Evolutionary conservation across 1,140 invertebrate species (phyloP).

Genomic region (Trachymyrmex septentrionalis): DNA sequence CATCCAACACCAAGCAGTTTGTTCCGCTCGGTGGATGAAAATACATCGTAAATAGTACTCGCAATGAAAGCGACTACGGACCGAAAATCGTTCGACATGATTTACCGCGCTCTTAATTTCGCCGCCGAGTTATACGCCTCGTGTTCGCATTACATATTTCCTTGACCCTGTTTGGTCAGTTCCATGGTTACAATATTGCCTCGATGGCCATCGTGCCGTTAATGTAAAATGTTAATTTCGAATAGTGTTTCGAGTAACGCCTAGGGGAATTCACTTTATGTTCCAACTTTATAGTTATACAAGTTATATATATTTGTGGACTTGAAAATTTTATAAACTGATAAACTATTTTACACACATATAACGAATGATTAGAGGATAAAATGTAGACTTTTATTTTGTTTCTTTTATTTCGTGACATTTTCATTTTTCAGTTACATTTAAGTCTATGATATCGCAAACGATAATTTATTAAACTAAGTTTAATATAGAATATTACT

Average conservation of each 20-base stretch:
- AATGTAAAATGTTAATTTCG: slow-evolving; percentile 6
- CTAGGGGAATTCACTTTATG: not conserved
- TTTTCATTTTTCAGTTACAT: too few relatives aligned
- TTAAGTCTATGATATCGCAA: too few relatives aligned
- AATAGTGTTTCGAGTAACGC: not conserved
- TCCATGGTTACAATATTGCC: not conserved
- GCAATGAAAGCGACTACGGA: slow-evolving; percentile 38
- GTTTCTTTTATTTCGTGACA: too few relatives aligned
- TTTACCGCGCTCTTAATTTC: slow-evolving; percentile 56
- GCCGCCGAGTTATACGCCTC: not conserved
- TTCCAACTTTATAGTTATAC: too few relatives aligned
- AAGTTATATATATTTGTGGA: not conserved
- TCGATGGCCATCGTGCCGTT: not conserved
- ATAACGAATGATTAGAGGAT: not conserved
- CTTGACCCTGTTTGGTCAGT: not conserved
- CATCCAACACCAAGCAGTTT: slow-evolving; percentile 8
- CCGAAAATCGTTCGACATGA: slow-evolving; percentile 46
- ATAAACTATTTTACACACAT: not conserved
- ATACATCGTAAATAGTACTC: slow-evolving; percentile 34
- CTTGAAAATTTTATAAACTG: not conserved
- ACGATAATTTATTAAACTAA: too few relatives aligned
- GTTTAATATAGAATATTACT: too few relatives aligned
- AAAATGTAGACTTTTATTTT: too few relatives aligned
- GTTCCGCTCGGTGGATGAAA: slow-evolving; percentile 20
- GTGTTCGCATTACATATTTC: slow-evolving; percentile 27